Percentiles rank a stretch among this genome's conserved stretches.
phyloP scores from a whole-genome alignment of 2,113 vertebrate genomes.

The Cairina moschata region DNA sequence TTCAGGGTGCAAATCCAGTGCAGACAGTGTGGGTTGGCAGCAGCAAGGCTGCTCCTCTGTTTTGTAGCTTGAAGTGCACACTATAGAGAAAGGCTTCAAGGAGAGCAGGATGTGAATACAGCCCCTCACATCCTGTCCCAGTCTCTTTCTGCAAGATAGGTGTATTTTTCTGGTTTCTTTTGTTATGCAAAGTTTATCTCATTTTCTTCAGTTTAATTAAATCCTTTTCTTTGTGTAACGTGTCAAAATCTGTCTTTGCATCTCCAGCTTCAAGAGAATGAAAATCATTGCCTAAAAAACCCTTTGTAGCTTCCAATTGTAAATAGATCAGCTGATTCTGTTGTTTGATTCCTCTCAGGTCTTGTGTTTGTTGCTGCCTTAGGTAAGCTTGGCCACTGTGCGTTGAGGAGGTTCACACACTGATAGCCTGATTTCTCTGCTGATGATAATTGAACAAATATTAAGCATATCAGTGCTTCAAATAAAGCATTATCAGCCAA shows the following conservation, averaged over 20 bases:
- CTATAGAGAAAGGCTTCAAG: background rate
- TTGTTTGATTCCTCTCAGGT: slow-evolving; percentile 21
- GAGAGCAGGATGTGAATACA: background rate
- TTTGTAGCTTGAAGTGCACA: background rate
- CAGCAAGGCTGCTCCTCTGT: background rate
- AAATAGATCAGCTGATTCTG: background rate
- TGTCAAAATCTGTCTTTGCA: slow-evolving; percentile 38
- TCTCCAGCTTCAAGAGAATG: slow-evolving; percentile 37
- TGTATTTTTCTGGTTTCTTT: slow-evolving; percentile 3
- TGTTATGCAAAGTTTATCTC: slow-evolving; percentile 54
- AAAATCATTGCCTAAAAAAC: slow-evolving; percentile 41
- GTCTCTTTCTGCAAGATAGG: background rate
- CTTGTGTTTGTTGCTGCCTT: slow-evolving; percentile 1
- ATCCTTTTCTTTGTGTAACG: slow-evolving; percentile 25
- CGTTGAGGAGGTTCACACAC: background rate
- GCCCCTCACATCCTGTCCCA: background rate
- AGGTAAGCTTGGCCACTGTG: background rate
- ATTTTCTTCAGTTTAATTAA: slow-evolving; percentile 63
- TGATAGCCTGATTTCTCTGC: slow-evolving; percentile 29
- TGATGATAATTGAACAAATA: slow-evolving; percentile 59
- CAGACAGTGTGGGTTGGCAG: background rate
- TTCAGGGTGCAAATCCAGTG: background rate
- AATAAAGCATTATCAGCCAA: slow-evolving; percentile 32
- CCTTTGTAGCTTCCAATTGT: background rate
- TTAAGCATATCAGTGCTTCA: slow-evolving; percentile 52